These are phyloP conservation scores for Drosophila flavopinicola DNA, from an alignment of 2,888 invertebrate species.

Conservation along the genomic window DNA sequence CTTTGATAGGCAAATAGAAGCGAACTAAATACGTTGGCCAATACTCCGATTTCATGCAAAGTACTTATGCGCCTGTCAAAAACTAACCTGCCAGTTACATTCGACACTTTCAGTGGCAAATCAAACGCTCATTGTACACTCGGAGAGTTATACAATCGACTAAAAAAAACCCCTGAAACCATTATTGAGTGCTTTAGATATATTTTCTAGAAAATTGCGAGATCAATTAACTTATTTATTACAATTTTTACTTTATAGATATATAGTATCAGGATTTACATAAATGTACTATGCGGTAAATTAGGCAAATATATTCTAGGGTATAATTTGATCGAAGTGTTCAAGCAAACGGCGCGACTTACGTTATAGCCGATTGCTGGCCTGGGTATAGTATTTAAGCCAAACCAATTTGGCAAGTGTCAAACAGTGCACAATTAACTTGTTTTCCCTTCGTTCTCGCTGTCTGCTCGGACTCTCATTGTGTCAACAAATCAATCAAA, in stretches of 20 bases:
- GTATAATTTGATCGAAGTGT: background rate
- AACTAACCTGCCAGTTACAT: slow-evolving; percentile 7
- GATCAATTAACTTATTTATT: too few species aligned
- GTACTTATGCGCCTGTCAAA: slow-evolving; percentile 31
- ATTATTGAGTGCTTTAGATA: too few species aligned
- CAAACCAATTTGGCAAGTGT: slow-evolving; percentile 64
- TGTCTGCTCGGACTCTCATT: slow-evolving; percentile 23
- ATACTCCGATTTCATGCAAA: slow-evolving; percentile 15
- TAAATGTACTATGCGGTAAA: too few species aligned
- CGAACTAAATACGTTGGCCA: slow-evolving; percentile 20
- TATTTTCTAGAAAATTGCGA: too few species aligned
- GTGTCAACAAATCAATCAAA: slow-evolving; percentile 76
- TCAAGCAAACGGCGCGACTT: too few species aligned
- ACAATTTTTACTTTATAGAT: too few species aligned
- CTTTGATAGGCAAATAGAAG: slow-evolving; percentile 55
- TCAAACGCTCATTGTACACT: slow-evolving; percentile 3
- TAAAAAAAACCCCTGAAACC: too few species aligned
- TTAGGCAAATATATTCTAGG: too few species aligned
- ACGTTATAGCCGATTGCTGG: background rate
- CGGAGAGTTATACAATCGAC: too few species aligned
- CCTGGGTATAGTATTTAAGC: slow-evolving; percentile 10
- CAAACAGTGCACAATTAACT: slow-evolving; percentile 65
- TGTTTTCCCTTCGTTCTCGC: slow-evolving; percentile 32
- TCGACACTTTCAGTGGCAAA: slow-evolving; percentile 8
- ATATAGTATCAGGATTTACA: too few species aligned